Percentiles rank a stretch among this genome's conserved stretches.
phyloP scores from a whole-genome alignment of 2,113 vertebrate genomes.

The zebrafish (Danio rerio) region DNA sequence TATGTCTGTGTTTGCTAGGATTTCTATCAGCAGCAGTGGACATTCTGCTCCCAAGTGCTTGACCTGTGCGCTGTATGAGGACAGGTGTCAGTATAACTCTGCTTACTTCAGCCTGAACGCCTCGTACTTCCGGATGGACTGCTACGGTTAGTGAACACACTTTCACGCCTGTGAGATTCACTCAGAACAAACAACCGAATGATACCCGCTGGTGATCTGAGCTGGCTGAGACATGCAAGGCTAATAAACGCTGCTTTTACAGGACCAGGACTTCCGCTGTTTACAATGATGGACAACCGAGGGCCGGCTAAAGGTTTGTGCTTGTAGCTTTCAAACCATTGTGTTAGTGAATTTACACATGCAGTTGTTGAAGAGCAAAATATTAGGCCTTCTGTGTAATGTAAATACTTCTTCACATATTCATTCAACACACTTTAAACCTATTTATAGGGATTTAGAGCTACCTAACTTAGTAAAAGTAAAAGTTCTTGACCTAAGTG shows the following conservation, averaged over 20 bases:
- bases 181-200: background rate
- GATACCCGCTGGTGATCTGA: background rate
- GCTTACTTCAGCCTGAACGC: conserved; percentile 87
- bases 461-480: no score
- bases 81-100: conserved; percentile 90
- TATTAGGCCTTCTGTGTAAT: no score
- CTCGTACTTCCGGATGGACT: conserved; percentile 89
- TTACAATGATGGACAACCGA: conserved; percentile 79
- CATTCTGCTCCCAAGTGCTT: conserved; percentile 77
- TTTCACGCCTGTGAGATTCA: conserved; percentile 17
- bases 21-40: conserved; percentile 69
- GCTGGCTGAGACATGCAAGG: background rate
- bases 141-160: conserved; percentile 83
- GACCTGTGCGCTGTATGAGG: conserved; percentile 81
- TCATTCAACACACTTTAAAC: no score
- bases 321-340: background rate
- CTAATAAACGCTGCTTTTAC: conserved; percentile 49
- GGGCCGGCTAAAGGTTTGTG: conserved; percentile 74
- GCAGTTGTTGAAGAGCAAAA: no score
- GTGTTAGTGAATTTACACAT: no score
- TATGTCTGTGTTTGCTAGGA: conserved; percentile 68
- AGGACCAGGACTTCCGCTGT: conserved; percentile 89
- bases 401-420: no score
- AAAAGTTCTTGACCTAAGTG: no score
- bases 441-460: no score